A percentile compares a stretch with the other conserved stretches of the same genome.
Conservation (phyloP, 2,888 invertebrate genomes). For the Seira sanloemensis region DNA sequence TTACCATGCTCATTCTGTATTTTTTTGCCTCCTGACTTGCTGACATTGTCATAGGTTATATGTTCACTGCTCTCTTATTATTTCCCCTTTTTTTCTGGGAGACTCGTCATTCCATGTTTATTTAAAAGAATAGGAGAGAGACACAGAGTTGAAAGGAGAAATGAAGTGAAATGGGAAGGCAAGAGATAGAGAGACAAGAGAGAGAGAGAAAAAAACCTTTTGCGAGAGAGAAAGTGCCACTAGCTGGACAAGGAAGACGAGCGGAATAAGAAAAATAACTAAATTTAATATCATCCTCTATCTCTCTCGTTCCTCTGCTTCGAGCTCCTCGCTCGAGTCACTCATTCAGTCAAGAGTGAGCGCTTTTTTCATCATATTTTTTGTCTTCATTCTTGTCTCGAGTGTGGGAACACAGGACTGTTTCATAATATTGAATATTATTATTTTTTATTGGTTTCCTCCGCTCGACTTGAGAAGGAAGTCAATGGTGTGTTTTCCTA, state of each 20-base stretch:
- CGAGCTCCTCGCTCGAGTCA: background rate
- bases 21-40: conserved; percentile 33
- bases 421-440: conserved; percentile 55
- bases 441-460: conserved; percentile 50
- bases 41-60: conserved; percentile 59
- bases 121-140: conserved; percentile 1
- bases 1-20: conserved; percentile 10
- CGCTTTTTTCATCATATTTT: conserved; percentile 34
- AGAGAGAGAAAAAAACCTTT: conserved; percentile 26
- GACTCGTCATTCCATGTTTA: background rate
- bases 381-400: conserved; percentile 19
- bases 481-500: too few relatives aligned
- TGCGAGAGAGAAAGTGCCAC: background rate
- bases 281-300: conserved; percentile 55
- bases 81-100: background rate
- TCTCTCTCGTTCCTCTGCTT: conserved; percentile 31
- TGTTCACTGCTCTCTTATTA: background rate
- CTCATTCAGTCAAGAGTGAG: conserved; percentile 36
- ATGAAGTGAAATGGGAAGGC: conserved; percentile 11
- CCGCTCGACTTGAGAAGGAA: conserved; percentile 27
- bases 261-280: conserved; percentile 44
- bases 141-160: background rate
- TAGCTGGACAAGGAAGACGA: background rate
- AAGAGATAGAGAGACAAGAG: too few relatives aligned
- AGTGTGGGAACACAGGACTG: conserved; percentile 21